Conservation (phyloP, 2,888 invertebrate genomes). For the Allolobophora icterica region DNA sequence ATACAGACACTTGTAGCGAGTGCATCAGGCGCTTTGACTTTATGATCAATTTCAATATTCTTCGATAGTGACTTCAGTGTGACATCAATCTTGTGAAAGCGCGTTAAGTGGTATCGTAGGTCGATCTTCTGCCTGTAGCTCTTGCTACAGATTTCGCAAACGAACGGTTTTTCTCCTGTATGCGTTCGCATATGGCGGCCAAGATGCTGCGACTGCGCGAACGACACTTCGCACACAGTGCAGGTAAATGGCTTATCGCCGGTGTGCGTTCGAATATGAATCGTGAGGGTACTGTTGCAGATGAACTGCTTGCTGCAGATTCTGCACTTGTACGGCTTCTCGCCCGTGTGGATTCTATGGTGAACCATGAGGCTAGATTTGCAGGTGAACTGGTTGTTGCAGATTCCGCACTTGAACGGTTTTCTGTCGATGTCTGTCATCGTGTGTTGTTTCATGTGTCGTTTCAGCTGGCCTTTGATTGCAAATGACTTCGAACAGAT, state of each 20-base stretch:
- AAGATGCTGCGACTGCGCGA: too few species aligned
- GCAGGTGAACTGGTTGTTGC: neutral
- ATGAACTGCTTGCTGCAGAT: neutral
- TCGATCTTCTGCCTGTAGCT: neutral
- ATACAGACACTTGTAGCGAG: too few species aligned
- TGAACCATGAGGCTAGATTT: neutral
- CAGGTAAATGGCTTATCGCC: neutral
- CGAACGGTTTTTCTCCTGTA: too few species aligned
- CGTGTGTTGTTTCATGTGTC: neutral
- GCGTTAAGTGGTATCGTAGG: neutral
- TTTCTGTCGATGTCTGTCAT: neutral
- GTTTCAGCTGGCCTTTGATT: neutral
- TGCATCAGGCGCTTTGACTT: too few species aligned
- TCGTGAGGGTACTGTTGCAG: neutral
- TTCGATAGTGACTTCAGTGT: too few species aligned
- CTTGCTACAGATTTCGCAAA: neutral
- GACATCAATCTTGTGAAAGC: neutral
- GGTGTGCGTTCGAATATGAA: neutral
- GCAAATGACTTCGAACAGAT: neutral
- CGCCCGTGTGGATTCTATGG: neutral
- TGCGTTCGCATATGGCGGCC: too few species aligned
- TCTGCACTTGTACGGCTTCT: neutral
- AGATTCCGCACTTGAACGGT: neutral
- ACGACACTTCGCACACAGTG: neutral
- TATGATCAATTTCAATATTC: too few species aligned